Base-by-base conservation (phyloP, 2,113 vertebrate species). In the Lethenteron camtschaticum region DNA sequence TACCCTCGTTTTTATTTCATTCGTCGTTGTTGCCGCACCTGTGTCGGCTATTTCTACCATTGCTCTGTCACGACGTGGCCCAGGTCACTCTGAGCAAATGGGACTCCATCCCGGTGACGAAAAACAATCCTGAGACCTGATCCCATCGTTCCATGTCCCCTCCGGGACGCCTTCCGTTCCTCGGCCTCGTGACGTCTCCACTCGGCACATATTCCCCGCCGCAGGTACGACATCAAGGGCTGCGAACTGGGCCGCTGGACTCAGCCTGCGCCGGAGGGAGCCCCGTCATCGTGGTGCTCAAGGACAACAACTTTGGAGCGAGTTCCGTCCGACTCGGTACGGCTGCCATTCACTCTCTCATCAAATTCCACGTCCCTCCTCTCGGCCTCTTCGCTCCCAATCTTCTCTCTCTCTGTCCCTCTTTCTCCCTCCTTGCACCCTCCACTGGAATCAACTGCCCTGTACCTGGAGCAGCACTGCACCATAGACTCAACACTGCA, bases 191-290 rank as follows among this genome's bases (percentile, higher is more conserved):
- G 63, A 68, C 10, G 63, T 68, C 24, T 11, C n/a, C n/a, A n/a
- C 24, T 9, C 24, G n/a, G n/a, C n/a, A 10, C 24, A 9, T 24
- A 9, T n/a, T 68, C 69, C 70, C 70, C 68, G 13, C 9, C 12
- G 2, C 72, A 92, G 88, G 76, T 92, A 88, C 10, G 87, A 92
- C 73, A 86, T 92, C 60, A 90, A 92, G 69, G 88, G 87, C 70
- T 92, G 87, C 10, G 76, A 85, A 72, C 77, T 89, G 72, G 85
- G 82, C 71, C 82, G 88, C 2, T 88, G 86, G 86, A 85, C 85
- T 2, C 82, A 85, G 0, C 84, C 85, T 0, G 72, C 75, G 1
- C 80, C 84, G 0, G 82, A 85, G 56, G 80, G 12, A 84, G 80
- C 74, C 78, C 80, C 11, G 71, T 85, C 10, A 80, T 86, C 9